Evolutionary conservation across 2,113 vertebrate genomes (phyloP), one percentile per base, ranked within the genome.

Genomic region (Percina caprodes): DNA sequence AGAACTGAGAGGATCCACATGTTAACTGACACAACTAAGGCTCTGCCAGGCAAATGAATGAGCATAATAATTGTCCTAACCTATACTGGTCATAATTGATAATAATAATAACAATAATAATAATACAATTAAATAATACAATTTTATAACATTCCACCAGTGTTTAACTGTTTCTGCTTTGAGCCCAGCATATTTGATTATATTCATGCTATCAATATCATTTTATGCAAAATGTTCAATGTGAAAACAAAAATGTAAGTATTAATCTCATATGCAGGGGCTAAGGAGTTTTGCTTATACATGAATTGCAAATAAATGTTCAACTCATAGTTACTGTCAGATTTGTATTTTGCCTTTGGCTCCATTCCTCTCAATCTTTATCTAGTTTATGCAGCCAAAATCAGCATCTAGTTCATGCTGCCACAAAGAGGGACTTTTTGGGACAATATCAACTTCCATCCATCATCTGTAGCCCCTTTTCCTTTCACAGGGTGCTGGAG

Each of bases 1-100:
- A 26, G 24, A 48, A 78, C 30, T 24, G 2, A n/a, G 61, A 49
- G 30, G 0, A 9, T 67, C 18, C 33, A 52, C 3, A 49, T 60
- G 60, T 59, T 69, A 73, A 87, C 77, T 30, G 33, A 74, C 23
- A 30, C 35, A 49, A 26, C 49, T 65, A 69, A 69, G 26, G 66
- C 21, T 68, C 63, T 45, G 48, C 9, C 61, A 71, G 68, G 42
- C 11, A 74, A 69, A 67, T 75, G 6, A 24, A 77, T 48, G 19
- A 5, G 51, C 39, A 30, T 42, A 19, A 63, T 71, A 56, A 77
- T 18, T 49, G 26, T 0, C 12, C 6, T 68, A 74, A 65, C 11
- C 39, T 68, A 42, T 46, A 51, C 14, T 1, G 46, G 56, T 35
- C 39, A 75, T 26, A 54, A 80, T 55, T 65, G 39, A 79, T 79